A percentile compares a stretch with the other conserved stretches of the same genome.
These are phyloP conservation scores for Epinotia ramella DNA, from an alignment of 2,888 invertebrate genomes.

Conservation along the genomic window DNA sequence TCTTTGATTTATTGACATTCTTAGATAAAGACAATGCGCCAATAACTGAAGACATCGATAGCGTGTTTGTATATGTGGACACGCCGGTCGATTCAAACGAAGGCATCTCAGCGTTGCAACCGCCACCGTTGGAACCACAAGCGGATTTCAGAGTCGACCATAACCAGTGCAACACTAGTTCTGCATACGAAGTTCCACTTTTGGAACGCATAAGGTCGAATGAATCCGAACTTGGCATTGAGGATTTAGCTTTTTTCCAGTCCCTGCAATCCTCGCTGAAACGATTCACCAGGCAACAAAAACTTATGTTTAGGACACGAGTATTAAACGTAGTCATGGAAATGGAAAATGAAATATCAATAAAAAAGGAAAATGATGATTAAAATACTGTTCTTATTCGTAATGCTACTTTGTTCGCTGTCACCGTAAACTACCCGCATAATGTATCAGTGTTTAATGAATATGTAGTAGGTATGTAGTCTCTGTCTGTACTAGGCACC, in stretches of 20 bases:
- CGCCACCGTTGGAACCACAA: not conserved
- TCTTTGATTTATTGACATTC: not conserved
- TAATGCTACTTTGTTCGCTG: no score
- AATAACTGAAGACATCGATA: not conserved
- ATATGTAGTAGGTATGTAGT: not conserved
- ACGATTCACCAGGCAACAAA: slow-evolving; percentile 15
- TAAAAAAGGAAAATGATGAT: slow-evolving; percentile 3
- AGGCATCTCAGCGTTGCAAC: not conserved
- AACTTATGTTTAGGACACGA: slow-evolving; percentile 15
- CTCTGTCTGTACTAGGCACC: not conserved
- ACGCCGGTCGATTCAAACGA: not conserved
- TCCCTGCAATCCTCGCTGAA: slow-evolving; percentile 7
- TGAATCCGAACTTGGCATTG: slow-evolving; percentile 4
- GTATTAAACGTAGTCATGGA: slow-evolving; percentile 18
- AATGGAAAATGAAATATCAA: slow-evolving; percentile 13
- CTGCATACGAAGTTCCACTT: not conserved
- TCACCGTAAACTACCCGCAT: not conserved
- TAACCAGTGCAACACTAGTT: not conserved
- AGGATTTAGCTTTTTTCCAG: slow-evolving; percentile 11
- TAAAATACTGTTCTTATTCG: not conserved
- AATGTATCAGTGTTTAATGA: not conserved
- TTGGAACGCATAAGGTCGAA: not conserved
- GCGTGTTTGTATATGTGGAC: not conserved
- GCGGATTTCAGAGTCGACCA: not conserved
- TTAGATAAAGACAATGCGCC: not conserved